A percentile compares a stretch with the other conserved stretches of the same genome.
These are phyloP conservation scores for Orthonychiurus folsomi DNA, from an alignment of 2,888 invertebrate genomes.

Conservation along the genomic window DNA sequence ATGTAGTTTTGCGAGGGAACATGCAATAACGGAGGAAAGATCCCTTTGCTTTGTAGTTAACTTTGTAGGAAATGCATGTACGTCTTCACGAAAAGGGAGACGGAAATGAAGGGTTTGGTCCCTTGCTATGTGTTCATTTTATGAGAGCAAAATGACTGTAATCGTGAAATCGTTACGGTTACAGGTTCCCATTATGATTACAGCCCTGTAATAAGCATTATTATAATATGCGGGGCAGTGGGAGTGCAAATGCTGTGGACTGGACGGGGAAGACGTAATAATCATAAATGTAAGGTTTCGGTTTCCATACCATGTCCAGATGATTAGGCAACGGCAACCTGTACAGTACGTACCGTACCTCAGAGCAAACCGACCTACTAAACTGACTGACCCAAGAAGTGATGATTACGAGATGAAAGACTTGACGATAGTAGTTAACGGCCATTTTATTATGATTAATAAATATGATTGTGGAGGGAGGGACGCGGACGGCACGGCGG, in stretches of 20 bases:
- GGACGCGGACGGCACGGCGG: not conserved
- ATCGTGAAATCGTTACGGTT: not conserved
- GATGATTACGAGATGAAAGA: not conserved
- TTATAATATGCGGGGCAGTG: not conserved
- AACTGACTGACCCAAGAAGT: no score
- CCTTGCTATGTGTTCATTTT: not conserved
- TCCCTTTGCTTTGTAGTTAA: no score
- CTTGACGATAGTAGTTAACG: not conserved
- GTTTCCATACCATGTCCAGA: no score
- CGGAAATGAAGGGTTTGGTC: no score
- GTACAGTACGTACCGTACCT: no score
- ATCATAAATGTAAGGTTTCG: not conserved
- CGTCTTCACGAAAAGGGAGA: no score
- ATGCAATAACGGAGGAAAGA: no score
- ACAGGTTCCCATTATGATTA: not conserved
- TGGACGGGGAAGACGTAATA: not conserved
- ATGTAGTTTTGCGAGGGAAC: no score
- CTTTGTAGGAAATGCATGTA: no score
- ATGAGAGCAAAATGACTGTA: not conserved
- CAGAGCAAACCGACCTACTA: not conserved
- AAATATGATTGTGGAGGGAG: not conserved
- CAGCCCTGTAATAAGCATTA: not conserved
- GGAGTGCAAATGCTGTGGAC: no score
- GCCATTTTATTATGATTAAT: conserved; percentile 1
- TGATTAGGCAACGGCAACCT: no score